Percentiles rank a stretch among this genome's conserved stretches.
Evolutionary conservation across 2,113 vertebrate genomes (phyloP).

Genomic region (Plecturocebus donacophilus): DNA sequence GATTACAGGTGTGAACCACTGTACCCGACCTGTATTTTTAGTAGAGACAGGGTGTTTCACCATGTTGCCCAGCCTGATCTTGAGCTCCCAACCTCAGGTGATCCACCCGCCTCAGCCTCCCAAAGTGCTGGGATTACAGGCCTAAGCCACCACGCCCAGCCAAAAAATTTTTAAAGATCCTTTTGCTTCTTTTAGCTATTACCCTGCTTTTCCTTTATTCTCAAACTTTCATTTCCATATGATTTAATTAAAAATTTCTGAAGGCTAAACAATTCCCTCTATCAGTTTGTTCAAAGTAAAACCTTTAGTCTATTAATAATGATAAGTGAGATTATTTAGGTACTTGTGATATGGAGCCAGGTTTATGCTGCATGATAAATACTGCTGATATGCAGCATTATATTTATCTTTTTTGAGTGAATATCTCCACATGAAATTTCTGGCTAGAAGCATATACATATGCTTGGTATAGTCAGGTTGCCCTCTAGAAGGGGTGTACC

Average conservation of each 20-base stretch:
- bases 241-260: slow-evolving; percentile 16
- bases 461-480: background rate
- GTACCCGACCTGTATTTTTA: too few species aligned
- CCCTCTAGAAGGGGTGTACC: background rate
- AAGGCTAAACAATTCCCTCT: background rate
- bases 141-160: too few species aligned
- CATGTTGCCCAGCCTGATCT: too few species aligned
- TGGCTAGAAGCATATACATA: background rate
- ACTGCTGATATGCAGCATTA: background rate
- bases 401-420: background rate
- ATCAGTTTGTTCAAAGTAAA: background rate
- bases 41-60: too few species aligned
- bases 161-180: background rate
- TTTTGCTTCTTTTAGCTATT: background rate
- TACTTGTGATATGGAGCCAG: background rate
- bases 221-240: slow-evolving; percentile 19
- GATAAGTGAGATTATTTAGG: background rate
- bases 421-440: background rate
- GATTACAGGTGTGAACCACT: too few species aligned
- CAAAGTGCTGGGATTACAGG: too few species aligned
- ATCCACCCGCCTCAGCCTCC: too few species aligned
- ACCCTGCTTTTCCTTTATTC: background rate
- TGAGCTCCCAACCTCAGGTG: too few species aligned
- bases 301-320: background rate
- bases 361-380: background rate